phyloP scores from a whole-genome alignment of 2,113 vertebrate genomes.

The Mungos mungo region DNA sequence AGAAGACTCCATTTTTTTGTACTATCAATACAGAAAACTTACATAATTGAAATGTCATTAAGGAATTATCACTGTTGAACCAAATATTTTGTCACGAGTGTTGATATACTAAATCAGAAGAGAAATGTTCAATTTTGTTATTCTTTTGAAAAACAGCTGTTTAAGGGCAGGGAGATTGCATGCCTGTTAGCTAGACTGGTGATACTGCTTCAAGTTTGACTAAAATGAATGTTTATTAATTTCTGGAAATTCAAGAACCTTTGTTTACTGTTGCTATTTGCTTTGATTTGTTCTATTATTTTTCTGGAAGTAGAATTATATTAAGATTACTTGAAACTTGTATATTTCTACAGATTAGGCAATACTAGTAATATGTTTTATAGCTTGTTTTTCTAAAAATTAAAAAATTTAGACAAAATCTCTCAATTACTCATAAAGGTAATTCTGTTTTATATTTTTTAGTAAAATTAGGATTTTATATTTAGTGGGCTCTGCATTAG shows the following conservation, averaged over 20 bases:
- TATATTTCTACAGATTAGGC: background rate
- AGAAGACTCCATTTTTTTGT: constrained; percentile 19
- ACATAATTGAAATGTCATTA: background rate
- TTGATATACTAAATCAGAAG: constrained; percentile 1
- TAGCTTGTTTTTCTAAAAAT: background rate
- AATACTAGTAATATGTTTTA: background rate
- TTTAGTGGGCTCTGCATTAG: background rate
- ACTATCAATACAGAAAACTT: background rate
- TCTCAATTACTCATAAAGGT: background rate
- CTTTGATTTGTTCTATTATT: constrained; percentile 31
- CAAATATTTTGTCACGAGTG: background rate
- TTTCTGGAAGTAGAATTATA: background rate
- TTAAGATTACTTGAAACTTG: background rate
- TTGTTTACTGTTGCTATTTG: background rate
- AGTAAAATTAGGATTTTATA: background rate
- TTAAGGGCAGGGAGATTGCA: background rate
- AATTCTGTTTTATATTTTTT: background rate
- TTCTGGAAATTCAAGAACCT: background rate
- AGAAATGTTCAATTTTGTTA: background rate
- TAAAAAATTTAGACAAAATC: background rate
- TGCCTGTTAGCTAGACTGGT: background rate
- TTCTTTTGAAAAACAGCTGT: background rate
- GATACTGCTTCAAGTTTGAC: background rate
- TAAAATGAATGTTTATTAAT: constrained; percentile 12
- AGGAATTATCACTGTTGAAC: background rate